These are phyloP conservation scores for Notolepis coatsorum DNA, from an alignment of 2,797 vertebrate genomes.

Conservation along the genomic window DNA sequence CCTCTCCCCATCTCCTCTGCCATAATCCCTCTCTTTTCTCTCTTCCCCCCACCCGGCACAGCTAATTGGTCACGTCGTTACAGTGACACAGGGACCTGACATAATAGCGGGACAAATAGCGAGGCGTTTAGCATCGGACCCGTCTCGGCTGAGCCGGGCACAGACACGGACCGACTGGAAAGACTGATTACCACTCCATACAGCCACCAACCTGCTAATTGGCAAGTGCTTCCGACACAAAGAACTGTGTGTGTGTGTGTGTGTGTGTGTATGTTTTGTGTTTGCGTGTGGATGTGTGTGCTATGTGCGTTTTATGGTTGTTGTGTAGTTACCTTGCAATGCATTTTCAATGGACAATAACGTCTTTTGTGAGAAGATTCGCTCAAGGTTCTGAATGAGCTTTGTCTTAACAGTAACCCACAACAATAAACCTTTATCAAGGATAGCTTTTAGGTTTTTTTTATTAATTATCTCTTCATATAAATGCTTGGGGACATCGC, in stretches of 20 bases:
- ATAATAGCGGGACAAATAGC: conserved; percentile 84
- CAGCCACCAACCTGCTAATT: conserved; percentile 76
- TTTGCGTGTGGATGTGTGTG: background rate
- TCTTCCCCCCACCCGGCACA: conserved; percentile 61
- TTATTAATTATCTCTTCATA: too few species aligned
- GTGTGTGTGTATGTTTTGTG: conserved; percentile 17
- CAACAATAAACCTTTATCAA: too few species aligned
- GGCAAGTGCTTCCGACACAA: conserved; percentile 73
- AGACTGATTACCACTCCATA: conserved; percentile 77
- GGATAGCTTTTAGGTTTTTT: too few species aligned
- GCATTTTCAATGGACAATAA: too few species aligned
- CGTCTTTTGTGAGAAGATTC: too few species aligned
- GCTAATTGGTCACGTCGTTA: conserved; percentile 84
- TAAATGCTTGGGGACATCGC: too few species aligned
- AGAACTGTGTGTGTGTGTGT: conserved; percentile 36
- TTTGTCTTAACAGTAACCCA: too few species aligned
- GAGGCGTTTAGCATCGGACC: conserved; percentile 76
- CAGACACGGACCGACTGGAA: conserved; percentile 74
- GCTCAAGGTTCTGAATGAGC: too few species aligned
- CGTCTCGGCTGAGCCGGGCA: conserved; percentile 72
- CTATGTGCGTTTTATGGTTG: too few species aligned
- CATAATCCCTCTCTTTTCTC: conserved; percentile 77
- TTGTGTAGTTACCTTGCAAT: too few species aligned
- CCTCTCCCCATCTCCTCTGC: conserved; percentile 58
- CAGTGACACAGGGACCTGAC: conserved; percentile 78